Evolutionary conservation across 2,888 invertebrate species (phyloP), one percentile per base, ranked within the genome.

Genomic region (Drosophila greeni): DNA sequence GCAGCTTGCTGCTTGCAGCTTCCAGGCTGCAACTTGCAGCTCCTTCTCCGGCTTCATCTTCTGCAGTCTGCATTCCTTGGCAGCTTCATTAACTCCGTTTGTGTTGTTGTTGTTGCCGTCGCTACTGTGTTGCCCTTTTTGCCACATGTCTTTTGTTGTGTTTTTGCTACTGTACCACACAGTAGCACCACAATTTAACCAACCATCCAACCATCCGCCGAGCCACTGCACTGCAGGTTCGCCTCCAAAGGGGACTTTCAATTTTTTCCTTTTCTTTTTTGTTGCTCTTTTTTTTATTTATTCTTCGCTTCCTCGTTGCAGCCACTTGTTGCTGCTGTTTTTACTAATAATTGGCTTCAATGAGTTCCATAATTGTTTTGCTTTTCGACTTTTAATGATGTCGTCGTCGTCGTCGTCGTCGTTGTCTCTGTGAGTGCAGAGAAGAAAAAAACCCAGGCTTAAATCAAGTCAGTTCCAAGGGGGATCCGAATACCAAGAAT

Each of bases 271-370:
- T 64, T 51, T 34, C 26, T 43, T 12, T 57, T 55, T 55, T 29
- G 26, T 29, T 29, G 9, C 26, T 24, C 24, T 68, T 45, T 2
- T 2, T 45, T 37, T 16, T 42, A 26, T 42, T 72, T 53, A 36
- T 61, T 34, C 16, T 40, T 24, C 48, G 60, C 49, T 59, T 45
- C 55, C 55, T 49, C 48, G 47, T 48, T 78, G 48, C 43, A 20
- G 51, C 76, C 76, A 76, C 76, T 76, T 76, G 76, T 80, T 76
- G 58, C 67, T 70, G 59, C 76, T 76, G 72, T 78, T 74, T 77
- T 78, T 78, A 79, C 85, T 85, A 84, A 86, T 86, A 86, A 86
- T 86, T 86, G 86, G 84, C 86, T 86, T 86, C 85, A 86, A 86
- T 86, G 85, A 84, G 84, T 86, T 85, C 85, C 85, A 84, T 86